Evolutionary conservation across 2,888 invertebrate species (phyloP).

Genomic region (Prosapia bicincta): DNA sequence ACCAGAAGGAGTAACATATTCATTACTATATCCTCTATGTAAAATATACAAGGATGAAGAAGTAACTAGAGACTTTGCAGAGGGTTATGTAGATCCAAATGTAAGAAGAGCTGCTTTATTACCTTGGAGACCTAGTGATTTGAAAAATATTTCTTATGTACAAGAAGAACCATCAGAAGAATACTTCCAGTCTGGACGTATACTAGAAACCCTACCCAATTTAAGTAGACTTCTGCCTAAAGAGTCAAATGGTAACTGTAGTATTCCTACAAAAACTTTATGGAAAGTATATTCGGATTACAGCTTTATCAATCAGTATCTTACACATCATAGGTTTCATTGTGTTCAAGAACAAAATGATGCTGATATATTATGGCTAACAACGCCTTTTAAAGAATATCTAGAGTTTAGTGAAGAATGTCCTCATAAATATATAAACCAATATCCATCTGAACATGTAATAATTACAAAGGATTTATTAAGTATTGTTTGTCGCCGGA

Average conservation of each 20-base stretch:
- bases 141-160: conserved; percentile 52
- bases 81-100: conserved; percentile 53
- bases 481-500: conserved; percentile 66
- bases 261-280: conserved; percentile 43
- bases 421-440: conserved; percentile 76
- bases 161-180: conserved; percentile 62
- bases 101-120: conserved; percentile 63
- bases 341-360: conserved; percentile 63
- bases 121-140: conserved; percentile 68
- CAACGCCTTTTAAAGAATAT: conserved; percentile 73
- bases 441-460: conserved; percentile 89
- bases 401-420: conserved; percentile 57
- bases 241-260: conserved; percentile 5
- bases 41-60: conserved; percentile 61
- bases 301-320: conserved; percentile 59
- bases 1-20: conserved; percentile 66
- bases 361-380: conserved; percentile 84
- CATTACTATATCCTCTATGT: conserved; percentile 70
- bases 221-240: conserved; percentile 5
- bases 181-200: conserved; percentile 71
- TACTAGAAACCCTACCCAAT: conserved; percentile 62
- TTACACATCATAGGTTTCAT: conserved; percentile 68
- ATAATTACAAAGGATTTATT: conserved; percentile 86
- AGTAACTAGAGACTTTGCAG: conserved; percentile 75
- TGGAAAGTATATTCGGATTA: conserved; percentile 74